Conservation (phyloP, 2,113 vertebrate species). For the Alectura lathami region DNA sequence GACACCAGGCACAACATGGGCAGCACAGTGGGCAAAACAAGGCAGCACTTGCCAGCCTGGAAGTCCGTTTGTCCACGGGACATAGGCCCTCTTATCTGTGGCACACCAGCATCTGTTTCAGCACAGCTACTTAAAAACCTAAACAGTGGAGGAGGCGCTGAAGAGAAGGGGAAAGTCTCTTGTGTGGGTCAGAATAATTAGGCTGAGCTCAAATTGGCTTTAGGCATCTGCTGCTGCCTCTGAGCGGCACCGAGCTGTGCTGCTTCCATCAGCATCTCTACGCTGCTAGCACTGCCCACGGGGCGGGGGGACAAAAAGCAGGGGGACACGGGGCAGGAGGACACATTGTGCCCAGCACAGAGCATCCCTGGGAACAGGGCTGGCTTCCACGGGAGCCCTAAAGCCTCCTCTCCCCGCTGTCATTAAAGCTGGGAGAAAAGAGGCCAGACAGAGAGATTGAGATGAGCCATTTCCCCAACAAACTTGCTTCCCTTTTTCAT, state of each 20-base stretch:
- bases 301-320: neutral
- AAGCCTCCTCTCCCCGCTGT: slow-evolving; percentile 16
- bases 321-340: neutral
- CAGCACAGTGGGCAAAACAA: neutral
- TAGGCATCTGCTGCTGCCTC: slow-evolving; percentile 56
- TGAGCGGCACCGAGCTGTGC: slow-evolving; percentile 51
- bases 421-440: slow-evolving; percentile 39
- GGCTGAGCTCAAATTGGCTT: slow-evolving; percentile 27
- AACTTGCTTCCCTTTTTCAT: slow-evolving; percentile 67
- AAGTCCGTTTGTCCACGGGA: neutral
- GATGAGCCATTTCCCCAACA: slow-evolving; percentile 64
- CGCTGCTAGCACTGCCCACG: neutral
- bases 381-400: slow-evolving; percentile 10
- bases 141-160: neutral
- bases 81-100: neutral
- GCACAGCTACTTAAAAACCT: slow-evolving; percentile 1
- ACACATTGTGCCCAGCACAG: neutral
- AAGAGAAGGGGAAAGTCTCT: slow-evolving; percentile 47
- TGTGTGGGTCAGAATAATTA: slow-evolving; percentile 48
- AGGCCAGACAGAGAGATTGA: slow-evolving; percentile 38
- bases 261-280: slow-evolving; percentile 65
- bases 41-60: neutral
- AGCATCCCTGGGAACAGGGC: slow-evolving; percentile 54
- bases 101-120: neutral
- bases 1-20: neutral